These are phyloP conservation scores for Carapus acus DNA, from an alignment of 2,797 vertebrate genomes.

Conservation along the genomic window DNA sequence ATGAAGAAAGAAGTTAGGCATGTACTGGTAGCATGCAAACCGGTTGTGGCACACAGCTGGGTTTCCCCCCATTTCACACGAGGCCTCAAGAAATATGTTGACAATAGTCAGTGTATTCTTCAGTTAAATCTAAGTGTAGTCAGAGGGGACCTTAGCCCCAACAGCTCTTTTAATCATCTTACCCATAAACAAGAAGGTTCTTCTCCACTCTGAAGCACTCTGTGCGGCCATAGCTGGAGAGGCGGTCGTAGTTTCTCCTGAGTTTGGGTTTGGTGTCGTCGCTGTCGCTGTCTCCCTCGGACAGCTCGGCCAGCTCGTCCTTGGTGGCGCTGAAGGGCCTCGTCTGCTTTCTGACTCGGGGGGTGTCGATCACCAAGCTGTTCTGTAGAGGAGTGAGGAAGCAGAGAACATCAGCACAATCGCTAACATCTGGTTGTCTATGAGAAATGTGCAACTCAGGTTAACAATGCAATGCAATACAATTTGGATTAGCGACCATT, in stretches of 20 bases:
- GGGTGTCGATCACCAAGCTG: slow-evolving; percentile 97
- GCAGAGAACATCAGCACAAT: slow-evolving; percentile 13
- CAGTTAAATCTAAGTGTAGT: no score
- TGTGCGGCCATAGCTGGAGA: slow-evolving; percentile 90
- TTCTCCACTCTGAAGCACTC: slow-evolving; percentile 98
- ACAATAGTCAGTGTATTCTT: no score
- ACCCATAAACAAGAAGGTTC: slow-evolving; percentile 97
- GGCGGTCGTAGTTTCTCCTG: slow-evolving; percentile 85
- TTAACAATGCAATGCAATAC: not conserved
- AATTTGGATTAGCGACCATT: not conserved
- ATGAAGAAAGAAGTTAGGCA: no score
- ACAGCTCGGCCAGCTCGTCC: slow-evolving; percentile 92
- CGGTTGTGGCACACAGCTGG: no score
- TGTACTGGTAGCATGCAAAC: no score
- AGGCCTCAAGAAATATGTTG: no score
- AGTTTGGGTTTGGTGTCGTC: slow-evolving; percentile 91
- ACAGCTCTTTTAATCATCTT: slow-evolving; percentile 33
- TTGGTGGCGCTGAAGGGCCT: slow-evolving; percentile 95
- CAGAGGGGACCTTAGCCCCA: no score
- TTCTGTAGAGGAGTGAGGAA: slow-evolving; percentile 74
- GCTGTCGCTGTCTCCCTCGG: slow-evolving; percentile 88
- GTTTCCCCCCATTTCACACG: no score
- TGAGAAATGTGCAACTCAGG: not conserved
- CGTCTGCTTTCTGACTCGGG: slow-evolving; percentile 94
- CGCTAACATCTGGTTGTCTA: not conserved